phyloP scores from a whole-genome alignment of 2,888 invertebrate species.

The Polymixis lichenea region DNA sequence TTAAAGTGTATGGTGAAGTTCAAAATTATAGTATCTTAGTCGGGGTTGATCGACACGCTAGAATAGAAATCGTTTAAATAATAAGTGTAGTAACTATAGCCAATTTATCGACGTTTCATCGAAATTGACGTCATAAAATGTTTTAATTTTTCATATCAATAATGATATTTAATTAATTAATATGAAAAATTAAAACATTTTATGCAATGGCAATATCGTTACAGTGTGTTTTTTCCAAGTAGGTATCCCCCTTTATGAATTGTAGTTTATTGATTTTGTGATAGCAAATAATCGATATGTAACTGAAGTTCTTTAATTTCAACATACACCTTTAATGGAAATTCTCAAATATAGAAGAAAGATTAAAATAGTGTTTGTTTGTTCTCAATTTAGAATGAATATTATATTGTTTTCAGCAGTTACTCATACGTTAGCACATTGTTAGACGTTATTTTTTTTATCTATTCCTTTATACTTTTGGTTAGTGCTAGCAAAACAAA shows the following conservation, averaged over 20 bases:
- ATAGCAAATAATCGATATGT: not conserved
- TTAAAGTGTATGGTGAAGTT: conserved; percentile 47
- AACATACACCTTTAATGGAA: conserved; percentile 43
- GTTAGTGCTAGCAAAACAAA: conserved; percentile 55
- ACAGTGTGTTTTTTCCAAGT: not conserved
- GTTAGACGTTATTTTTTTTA: conserved; percentile 65
- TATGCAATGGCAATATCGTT: not conserved
- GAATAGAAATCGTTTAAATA: not conserved
- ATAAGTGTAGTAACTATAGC: not conserved
- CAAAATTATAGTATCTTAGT: not conserved
- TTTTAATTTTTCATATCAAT: too few species aligned
- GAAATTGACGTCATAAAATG: not conserved
- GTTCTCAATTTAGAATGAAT: conserved; percentile 72
- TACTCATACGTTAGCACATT: conserved; percentile 72
- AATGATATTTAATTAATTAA: not conserved
- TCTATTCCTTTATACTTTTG: conserved; percentile 29
- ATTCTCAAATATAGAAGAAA: conserved; percentile 44
- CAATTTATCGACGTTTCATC: not conserved
- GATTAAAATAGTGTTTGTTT: conserved; percentile 59
- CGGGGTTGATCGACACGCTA: not conserved
- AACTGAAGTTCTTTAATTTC: not conserved
- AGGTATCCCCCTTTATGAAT: not conserved
- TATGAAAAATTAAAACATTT: not conserved
- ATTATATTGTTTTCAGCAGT: conserved; percentile 60
- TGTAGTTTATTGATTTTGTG: not conserved